phyloP scores from a whole-genome alignment of 1,140 invertebrate genomes.

The Atta texana region DNA sequence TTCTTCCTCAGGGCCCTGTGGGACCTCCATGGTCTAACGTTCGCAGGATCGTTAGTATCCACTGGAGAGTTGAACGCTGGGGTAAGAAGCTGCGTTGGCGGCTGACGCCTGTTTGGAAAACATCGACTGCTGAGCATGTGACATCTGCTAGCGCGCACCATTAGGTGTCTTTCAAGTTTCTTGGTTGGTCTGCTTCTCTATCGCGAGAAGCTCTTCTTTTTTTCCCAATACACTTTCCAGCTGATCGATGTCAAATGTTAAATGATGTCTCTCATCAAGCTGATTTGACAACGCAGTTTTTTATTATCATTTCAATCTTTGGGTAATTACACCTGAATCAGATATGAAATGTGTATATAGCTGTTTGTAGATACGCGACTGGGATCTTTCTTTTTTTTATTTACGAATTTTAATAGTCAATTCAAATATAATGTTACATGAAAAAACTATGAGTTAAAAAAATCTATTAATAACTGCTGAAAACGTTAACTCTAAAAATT shows the following conservation, averaged over 20 bases:
- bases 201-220: conserved; percentile 26
- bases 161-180: conserved; percentile 73
- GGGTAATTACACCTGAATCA: neutral
- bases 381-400: no score
- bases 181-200: conserved; percentile 30
- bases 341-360: neutral
- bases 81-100: conserved; percentile 84
- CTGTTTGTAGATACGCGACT: no score
- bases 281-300: conserved; percentile 33
- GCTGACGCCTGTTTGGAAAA: conserved; percentile 83
- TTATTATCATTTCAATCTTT: conserved; percentile 27
- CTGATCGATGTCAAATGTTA: conserved; percentile 48
- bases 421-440: neutral
- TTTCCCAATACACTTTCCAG: conserved; percentile 24
- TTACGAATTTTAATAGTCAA: no score
- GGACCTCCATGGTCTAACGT: conserved; percentile 76
- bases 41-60: conserved; percentile 82
- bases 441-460: neutral
- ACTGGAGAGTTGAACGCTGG: conserved; percentile 85
- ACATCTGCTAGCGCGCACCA: conserved; percentile 79
- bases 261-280: neutral
- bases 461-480: neutral
- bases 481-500: neutral
- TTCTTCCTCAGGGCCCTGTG: conserved; percentile 76
- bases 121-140: conserved; percentile 80